Conservation (phyloP, 2,113 vertebrate species). For the Picathartes gymnocephalus region DNA sequence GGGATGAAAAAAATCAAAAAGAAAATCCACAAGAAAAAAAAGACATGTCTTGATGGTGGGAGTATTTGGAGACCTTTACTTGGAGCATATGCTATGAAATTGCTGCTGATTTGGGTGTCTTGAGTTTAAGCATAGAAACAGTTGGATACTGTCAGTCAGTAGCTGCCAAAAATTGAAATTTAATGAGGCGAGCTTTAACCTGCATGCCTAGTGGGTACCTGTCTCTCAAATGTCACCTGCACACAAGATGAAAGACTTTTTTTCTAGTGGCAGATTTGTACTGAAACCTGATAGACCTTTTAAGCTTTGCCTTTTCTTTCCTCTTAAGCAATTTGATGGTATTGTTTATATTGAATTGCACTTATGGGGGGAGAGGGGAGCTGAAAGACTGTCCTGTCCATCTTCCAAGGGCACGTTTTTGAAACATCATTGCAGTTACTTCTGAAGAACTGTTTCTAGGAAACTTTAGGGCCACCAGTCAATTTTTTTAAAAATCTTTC, state of each 20-base stretch:
- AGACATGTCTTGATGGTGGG: slow-evolving; percentile 18
- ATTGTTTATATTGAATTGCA: slow-evolving; percentile 27
- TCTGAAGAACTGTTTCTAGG: not conserved
- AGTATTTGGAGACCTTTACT: slow-evolving; percentile 30
- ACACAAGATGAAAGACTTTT: not conserved
- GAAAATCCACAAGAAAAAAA: not conserved
- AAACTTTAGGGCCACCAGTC: not conserved
- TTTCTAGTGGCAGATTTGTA: not conserved
- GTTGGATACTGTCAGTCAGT: slow-evolving; percentile 2
- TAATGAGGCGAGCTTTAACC: slow-evolving; percentile 60
- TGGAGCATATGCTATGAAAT: slow-evolving; percentile 41
- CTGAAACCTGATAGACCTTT: slow-evolving; percentile 22
- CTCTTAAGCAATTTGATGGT: not conserved
- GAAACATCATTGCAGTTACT: not conserved
- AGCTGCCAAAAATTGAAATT: slow-evolving; percentile 20
- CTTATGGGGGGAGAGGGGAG: not conserved
- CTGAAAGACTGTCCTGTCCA: not conserved
- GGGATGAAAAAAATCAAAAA: not conserved
- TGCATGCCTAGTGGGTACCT: slow-evolving; percentile 15
- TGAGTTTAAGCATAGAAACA: slow-evolving; percentile 54
- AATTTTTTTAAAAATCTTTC: not conserved
- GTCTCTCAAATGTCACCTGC: slow-evolving; percentile 47
- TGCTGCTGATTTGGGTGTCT: slow-evolving; percentile 19
- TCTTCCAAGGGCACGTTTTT: not conserved
- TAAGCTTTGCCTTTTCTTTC: slow-evolving; percentile 26